phyloP scores from a whole-genome alignment of 2,888 invertebrate genomes.

The Ophion ventricosus region DNA sequence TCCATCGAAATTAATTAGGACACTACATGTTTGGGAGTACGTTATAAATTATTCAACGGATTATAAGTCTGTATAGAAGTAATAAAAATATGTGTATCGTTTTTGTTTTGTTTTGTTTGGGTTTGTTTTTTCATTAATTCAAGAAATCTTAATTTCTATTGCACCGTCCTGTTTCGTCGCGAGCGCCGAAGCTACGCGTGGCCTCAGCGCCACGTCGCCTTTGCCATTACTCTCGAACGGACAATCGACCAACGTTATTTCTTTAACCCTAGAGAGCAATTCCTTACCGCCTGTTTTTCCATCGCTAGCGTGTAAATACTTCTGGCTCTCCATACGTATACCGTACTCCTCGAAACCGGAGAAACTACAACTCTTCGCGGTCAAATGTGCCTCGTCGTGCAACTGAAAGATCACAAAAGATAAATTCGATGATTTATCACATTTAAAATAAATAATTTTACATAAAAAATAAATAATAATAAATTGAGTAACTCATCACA shows the following conservation, averaged over 20 bases:
- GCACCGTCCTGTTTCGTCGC: slow-evolving; percentile 69
- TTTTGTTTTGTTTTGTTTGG: too few species aligned
- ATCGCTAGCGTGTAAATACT: slow-evolving; percentile 72
- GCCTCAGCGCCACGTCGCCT: slow-evolving; percentile 76
- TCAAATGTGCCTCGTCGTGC: slow-evolving; percentile 82
- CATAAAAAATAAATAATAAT: too few species aligned
- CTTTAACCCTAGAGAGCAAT: slow-evolving; percentile 72
- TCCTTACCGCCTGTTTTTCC: slow-evolving; percentile 74
- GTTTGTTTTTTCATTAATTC: slow-evolving; percentile 54
- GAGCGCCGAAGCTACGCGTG: slow-evolving; percentile 66
- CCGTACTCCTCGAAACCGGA: slow-evolving; percentile 84
- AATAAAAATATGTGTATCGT: slow-evolving; percentile 17
- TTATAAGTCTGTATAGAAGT: background rate
- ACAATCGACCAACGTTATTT: slow-evolving; percentile 76
- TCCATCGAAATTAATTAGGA: background rate
- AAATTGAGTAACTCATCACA: too few species aligned
- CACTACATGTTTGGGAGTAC: background rate
- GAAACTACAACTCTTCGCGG: slow-evolving; percentile 80
- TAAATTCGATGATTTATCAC: too few species aligned
- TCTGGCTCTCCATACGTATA: slow-evolving; percentile 84
- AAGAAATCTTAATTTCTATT: slow-evolving; percentile 71
- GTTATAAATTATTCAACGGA: background rate
- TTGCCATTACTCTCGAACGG: slow-evolving; percentile 76
- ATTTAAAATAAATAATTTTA: too few species aligned
- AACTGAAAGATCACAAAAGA: slow-evolving; percentile 78